These are phyloP conservation scores for Falco novaeseelandiae DNA, from an alignment of 2,797 vertebrate genomes.

Conservation along the genomic window DNA sequence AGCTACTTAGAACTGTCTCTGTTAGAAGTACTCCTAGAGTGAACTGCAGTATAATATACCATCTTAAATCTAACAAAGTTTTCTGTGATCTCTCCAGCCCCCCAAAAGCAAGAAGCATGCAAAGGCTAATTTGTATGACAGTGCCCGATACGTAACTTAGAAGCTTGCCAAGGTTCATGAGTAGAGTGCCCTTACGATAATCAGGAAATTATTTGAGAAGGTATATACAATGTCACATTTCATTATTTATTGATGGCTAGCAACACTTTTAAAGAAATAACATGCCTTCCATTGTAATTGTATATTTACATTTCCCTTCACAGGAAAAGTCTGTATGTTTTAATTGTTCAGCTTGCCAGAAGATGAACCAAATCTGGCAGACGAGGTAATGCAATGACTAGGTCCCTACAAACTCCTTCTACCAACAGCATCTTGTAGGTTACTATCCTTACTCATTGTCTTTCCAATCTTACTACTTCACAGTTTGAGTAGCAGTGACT, in stretches of 20 bases:
- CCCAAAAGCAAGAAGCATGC: background rate
- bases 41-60: background rate
- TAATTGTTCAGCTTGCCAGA: background rate
- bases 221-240: background rate
- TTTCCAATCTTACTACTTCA: background rate
- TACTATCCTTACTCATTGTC: background rate
- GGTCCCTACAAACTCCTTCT: background rate
- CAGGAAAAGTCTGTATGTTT: background rate
- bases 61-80: background rate
- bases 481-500: background rate
- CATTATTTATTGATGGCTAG: background rate
- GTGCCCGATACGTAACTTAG: background rate
- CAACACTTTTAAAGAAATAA: background rate
- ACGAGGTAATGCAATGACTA: fast-evolving
- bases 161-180: background rate
- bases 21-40: background rate
- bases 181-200: background rate
- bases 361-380: background rate
- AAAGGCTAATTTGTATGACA: background rate
- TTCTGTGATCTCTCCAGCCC: background rate
- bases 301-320: background rate
- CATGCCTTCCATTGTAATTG: background rate
- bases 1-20: background rate
- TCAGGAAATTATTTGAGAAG: background rate
- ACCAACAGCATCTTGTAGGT: background rate